Evolutionary conservation across 1,140 invertebrate genomes (phyloP), one percentile per base, ranked within the genome.

Genomic region (Eumaeus atala): DNA sequence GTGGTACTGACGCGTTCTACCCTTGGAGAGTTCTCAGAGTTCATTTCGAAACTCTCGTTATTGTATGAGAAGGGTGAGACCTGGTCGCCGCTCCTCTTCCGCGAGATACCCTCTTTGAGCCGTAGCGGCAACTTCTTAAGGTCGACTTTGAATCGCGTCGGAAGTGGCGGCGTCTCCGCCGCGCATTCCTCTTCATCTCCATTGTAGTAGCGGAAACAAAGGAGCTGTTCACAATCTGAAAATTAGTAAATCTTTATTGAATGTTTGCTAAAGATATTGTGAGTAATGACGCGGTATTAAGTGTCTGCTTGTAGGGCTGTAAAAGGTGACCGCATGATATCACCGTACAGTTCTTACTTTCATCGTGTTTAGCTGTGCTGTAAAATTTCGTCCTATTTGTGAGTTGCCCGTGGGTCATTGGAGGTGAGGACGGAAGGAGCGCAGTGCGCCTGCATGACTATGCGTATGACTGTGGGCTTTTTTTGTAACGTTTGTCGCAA

Each of bases 131-230:
- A 64, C 54, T 84, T 85, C 53, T 81, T 86, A 56, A 87, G 72
- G 54, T 82, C 78, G 50, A 84, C 79, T 58, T 83, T 86, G 53
- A 87, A 77, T 34, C 74, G 66, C 48, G 69, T 37, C 38, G 84
- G 80, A 12, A 87, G 62, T 10, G 75, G 56, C 9, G 77, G 66
- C 6, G 87, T 87, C 59, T 87, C 84, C 49, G 84, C 81, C 52
- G 79, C 74, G 59, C 84, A 85, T 58, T 87, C 83, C 54, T 87
- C 78, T 33, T 77, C 77, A 49, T 87, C 84, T 48, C 86, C 86
- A 77, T 85, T 85, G 70, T 86, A 88, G 61, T 87, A 88, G 10
- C 86, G 86, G 73, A 88, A 88, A 61, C 84, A 88, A 38, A 88
- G 75, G 36, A 88, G 73, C 61, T 88, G 86, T 67, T 88, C 87